phyloP scores from a whole-genome alignment of 2,888 invertebrate species.

The Gisinianus flammeolus region DNA sequence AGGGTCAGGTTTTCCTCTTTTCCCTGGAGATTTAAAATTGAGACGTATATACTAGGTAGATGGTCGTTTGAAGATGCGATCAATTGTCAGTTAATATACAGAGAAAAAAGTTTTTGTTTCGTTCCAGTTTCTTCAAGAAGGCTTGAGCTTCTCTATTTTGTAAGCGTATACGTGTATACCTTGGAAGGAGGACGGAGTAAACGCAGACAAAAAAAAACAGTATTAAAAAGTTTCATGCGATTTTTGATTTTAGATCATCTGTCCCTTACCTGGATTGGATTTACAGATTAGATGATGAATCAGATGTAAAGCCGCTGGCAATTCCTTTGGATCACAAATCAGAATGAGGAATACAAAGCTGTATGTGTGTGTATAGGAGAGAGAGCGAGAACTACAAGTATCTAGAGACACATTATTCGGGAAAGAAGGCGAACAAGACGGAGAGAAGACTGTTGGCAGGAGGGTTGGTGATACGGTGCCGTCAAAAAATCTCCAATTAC shows the following conservation, averaged over 20 bases:
- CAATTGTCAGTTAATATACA: too few species aligned
- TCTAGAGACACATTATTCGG: neutral
- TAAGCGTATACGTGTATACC: too few species aligned
- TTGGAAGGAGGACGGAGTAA: too few species aligned
- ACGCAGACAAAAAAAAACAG: neutral
- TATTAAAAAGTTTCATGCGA: conserved; percentile 21
- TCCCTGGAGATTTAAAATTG: neutral
- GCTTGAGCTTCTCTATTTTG: too few species aligned
- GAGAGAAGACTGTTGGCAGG: conserved; percentile 7
- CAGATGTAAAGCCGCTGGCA: conserved; percentile 19
- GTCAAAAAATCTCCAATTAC: conserved; percentile 37
- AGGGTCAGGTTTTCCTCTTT: conserved; percentile 6
- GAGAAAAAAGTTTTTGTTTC: too few species aligned
- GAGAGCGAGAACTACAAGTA: neutral
- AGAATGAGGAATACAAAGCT: neutral
- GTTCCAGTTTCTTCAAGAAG: too few species aligned
- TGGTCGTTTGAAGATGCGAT: too few species aligned
- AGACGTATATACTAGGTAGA: too few species aligned
- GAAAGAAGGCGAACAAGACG: neutral
- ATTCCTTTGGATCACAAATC: conserved; percentile 21
- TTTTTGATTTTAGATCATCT: conserved; percentile 18
- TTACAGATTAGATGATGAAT: neutral
- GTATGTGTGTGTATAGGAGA: neutral
- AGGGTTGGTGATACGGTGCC: conserved; percentile 19
- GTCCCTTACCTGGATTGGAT: conserved; percentile 33